Percentiles rank a stretch among this genome's conserved stretches.
Conservation (phyloP, 2,888 invertebrate genomes). For the Cephalotes varians region DNA sequence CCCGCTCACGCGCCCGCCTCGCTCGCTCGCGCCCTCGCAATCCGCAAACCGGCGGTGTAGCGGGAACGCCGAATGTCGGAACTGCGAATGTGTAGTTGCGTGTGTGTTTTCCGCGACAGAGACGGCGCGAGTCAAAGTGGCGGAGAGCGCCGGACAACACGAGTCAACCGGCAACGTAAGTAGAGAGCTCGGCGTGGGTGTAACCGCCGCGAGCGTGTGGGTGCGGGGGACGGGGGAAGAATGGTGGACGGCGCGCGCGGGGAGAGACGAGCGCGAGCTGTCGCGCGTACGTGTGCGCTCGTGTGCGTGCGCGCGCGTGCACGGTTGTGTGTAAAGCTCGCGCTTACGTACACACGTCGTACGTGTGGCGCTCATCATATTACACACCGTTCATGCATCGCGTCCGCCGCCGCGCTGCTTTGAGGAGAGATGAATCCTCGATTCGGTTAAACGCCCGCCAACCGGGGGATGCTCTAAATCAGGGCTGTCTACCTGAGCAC, state of each 20-base stretch:
- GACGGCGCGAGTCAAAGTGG: conserved; percentile 70
- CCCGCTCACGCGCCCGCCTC: conserved; percentile 31
- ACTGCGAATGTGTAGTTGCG: background rate
- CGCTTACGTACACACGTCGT: conserved; percentile 46
- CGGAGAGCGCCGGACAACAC: conserved; percentile 70
- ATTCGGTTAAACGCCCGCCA: conserved; percentile 75
- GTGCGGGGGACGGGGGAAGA: conserved; percentile 46
- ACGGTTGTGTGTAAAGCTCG: conserved; percentile 23
- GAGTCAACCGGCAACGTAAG: conserved; percentile 73
- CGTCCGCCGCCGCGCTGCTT: conserved; percentile 64
- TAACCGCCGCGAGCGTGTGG: conserved; percentile 55
- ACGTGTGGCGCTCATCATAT: conserved; percentile 70
- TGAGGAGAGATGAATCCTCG: conserved; percentile 73
- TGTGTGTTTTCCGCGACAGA: conserved; percentile 48
- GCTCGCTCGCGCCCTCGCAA: conserved; percentile 27
- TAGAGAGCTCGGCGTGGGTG: conserved; percentile 71
- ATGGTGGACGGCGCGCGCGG: background rate
- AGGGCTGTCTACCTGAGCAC: conserved; percentile 65
- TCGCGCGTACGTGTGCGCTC: no score
- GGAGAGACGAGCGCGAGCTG: background rate
- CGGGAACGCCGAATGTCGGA: conserved; percentile 44
- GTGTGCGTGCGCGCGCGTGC: background rate
- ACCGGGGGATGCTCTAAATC: conserved; percentile 70
- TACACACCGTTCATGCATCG: conserved; percentile 72
- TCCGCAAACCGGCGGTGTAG: conserved; percentile 2